A percentile compares a stretch with the other conserved stretches of the same genome.
Evolutionary conservation across 2,113 vertebrate genomes (phyloP).

Genomic region (Danio rerio): GRCz12tu NC_133196.1:16605501-16606000

Average conservation of each 20-base stretch:
- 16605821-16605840: conserved; percentile 11
- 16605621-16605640: too few species aligned
- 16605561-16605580: too few species aligned
- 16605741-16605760: background rate
- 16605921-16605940: conserved; percentile 30
- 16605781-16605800: conserved; percentile 8
- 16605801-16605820: conserved; percentile 6
- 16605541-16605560: too few species aligned
- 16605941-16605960: conserved; percentile 28
- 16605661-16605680: too few species aligned
- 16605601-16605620: too few species aligned
- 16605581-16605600: too few species aligned
- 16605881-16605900: conserved; percentile 26
- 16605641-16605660: too few species aligned
- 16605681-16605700: background rate
- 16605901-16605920: background rate
- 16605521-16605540: too few species aligned
- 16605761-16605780: background rate
- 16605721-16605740: background rate
- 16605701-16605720: background rate
- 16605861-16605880: background rate
- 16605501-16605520: too few species aligned
- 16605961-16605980: background rate
- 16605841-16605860: conserved; percentile 44
- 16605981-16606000: conserved; percentile 6